Base-by-base conservation (phyloP, 2,797 vertebrate genomes). In the Chelidonichthys spinosus region DNA sequence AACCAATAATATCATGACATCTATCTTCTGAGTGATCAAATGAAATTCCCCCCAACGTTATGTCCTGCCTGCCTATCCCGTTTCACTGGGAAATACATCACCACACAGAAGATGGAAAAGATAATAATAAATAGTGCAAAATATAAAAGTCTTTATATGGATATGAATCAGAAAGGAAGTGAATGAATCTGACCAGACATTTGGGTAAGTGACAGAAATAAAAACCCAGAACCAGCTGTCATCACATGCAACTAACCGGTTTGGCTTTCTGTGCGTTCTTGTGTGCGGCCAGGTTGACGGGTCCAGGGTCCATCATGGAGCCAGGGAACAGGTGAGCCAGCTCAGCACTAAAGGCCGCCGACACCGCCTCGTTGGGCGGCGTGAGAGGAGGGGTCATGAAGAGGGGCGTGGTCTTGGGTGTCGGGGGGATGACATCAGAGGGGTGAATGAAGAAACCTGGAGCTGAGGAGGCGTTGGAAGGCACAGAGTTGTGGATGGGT, bases 361-460 rank as follows among this genome's bases (percentile, higher is more conserved):
- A 98, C 82, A 99, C 97, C 0, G 96, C 96, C 91, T 99, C 98
- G 18, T 99, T 99, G 58, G 98, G 98, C 0, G 98, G 98, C 0
- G 98, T 99, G 70, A 99, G 96, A 60, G 98, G 98, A 13, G 98
- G 98, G 50, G 98, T 99, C 98, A 99, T 99, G 91, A 99, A 99
- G 6, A 99, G 95, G 10, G 98, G 98, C 2, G 98, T 99, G 84
- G 98, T 99, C 93, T 99, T 99, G 56, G 98, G 98, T 44, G 98
- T 99, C 0, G 98, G 98, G 6, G 98, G 98, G 92, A 99, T 99
- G 85, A 99, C 98, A 47, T 99, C 98, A 5, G 97, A 98, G 18
- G 98, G 97, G 90, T 99, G 98, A 78, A 99, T 99, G 92, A 99
- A 99, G 92, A 99, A 99, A 76, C 97, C 97, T 0, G 98, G 98